phyloP scores from a whole-genome alignment of 1,140 invertebrate genomes.

The Calephelis nemesis region DNA sequence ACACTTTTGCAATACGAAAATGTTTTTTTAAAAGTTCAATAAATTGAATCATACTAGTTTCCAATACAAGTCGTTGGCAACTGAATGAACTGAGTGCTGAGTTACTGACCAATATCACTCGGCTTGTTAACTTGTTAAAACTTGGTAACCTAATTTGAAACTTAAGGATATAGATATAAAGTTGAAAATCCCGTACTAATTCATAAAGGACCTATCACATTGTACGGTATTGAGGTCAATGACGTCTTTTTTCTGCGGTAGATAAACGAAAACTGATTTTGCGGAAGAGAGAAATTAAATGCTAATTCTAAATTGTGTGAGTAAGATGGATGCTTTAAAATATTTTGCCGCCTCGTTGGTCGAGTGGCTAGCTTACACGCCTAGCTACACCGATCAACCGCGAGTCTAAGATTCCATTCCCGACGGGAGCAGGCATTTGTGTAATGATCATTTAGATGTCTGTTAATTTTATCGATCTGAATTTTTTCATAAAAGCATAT shows the following conservation, averaged over 20 bases:
- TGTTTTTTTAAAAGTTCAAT: not conserved
- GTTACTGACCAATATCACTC: constrained; percentile 35
- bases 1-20: constrained; percentile 21
- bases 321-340: not conserved
- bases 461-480: no score
- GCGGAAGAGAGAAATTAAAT: constrained; percentile 38
- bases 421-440: no score
- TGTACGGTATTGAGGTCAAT: constrained; percentile 63
- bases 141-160: constrained; percentile 27
- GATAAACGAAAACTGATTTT: constrained; percentile 50
- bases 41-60: constrained; percentile 28
- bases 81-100: constrained; percentile 44
- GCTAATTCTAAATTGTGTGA: not conserved
- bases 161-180: constrained; percentile 29
- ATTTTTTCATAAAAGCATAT: no score
- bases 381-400: no score
- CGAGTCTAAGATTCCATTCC: no score
- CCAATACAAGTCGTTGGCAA: constrained; percentile 43
- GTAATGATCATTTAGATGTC: no score
- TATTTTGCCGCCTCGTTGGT: no score
- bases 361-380: no score
- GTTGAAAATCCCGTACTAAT: constrained; percentile 24
- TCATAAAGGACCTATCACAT: constrained; percentile 31
- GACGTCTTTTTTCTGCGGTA: constrained; percentile 64
- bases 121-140: constrained; percentile 38